These are phyloP conservation scores for Lordiphosa fenestrarum DNA, from an alignment of 2,888 invertebrate genomes.

Conservation along the genomic window DNA sequence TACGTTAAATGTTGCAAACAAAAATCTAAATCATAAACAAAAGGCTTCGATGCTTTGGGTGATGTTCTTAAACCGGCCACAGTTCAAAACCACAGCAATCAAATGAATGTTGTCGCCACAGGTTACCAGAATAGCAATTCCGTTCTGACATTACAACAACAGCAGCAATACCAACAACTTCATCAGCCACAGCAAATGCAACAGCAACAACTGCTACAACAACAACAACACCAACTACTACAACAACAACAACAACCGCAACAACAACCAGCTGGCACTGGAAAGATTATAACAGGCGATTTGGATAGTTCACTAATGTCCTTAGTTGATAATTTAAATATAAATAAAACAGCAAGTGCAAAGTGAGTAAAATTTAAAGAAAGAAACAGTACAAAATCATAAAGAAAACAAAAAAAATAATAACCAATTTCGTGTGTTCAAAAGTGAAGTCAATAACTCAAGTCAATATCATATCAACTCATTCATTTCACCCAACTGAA, in stretches of 20 bases:
- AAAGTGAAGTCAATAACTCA: constrained; percentile 18
- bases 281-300: constrained; percentile 93
- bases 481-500: constrained; percentile 1
- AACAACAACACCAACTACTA: constrained; percentile 68
- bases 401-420: constrained; percentile 5
- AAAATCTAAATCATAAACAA: constrained; percentile 45
- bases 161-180: constrained; percentile 57
- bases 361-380: constrained; percentile 84
- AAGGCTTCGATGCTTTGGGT: constrained; percentile 88
- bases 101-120: constrained; percentile 79
- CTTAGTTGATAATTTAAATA: constrained; percentile 94
- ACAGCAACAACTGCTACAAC: constrained; percentile 54
- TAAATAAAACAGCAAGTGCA: constrained; percentile 86
- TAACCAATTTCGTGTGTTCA: constrained; percentile 23
- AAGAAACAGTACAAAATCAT: constrained; percentile 15
- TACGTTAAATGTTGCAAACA: constrained; percentile 29
- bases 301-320: constrained; percentile 96
- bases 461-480: constrained; percentile 15
- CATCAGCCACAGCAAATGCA: constrained; percentile 20
- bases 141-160: constrained; percentile 57
- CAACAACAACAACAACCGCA: constrained; percentile 78
- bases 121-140: constrained; percentile 63
- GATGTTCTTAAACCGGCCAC: constrained; percentile 85
- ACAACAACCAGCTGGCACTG: constrained; percentile 81
- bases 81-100: constrained; percentile 65